Base-by-base conservation (phyloP, 2,113 vertebrate genomes). In the Paradoxurus hermaphroditus region DNA sequence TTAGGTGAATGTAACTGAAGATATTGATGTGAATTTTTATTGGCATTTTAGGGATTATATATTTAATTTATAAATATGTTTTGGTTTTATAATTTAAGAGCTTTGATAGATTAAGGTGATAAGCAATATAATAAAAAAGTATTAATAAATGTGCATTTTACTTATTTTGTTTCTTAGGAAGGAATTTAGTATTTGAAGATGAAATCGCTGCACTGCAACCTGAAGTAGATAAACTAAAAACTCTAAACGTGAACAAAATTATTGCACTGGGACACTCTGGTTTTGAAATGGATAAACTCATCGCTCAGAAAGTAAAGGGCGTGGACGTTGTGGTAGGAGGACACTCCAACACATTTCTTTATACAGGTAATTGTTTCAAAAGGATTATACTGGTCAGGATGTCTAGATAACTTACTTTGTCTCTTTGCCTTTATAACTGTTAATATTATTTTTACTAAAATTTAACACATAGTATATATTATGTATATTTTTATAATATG, bases 191-290 rank as follows among this genome's bases (percentile, higher is more conserved):
- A 9, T 99, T 99, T 89, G 98, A 99, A 98, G 99, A 99, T 85
- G 99, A 99, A 99, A 98, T 99, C 75, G 15, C 67, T 56, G 97
- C 99, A 8, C 46, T 99, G 86, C 99, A 99, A 98, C 62, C 15
- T 3, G 98, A 99, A 90, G 99, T 99, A 62, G 91, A 99, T 96
- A 99, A 99, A 41, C 99, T 99, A 36, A 98, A 41, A 65, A 98
- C 98, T 5, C 96, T 99, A 97, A 99, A 99, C 12, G 98, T 99
- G 51, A 99, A 99, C 94, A 99, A 99, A 98, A 99, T 99, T 97
- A 99, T 99, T 94, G 99, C 99, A 15, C 98, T 99, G 23, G 99
- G 99, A 39, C 99, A 99, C 97, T 99, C 99, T 1, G 99, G 99
- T 16, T 99, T 99, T 97, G 92, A 96, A 0, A 97, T 98, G 82